Evolutionary conservation across 2,888 invertebrate species (phyloP).

Genomic region (Drosophila anceps): DNA sequence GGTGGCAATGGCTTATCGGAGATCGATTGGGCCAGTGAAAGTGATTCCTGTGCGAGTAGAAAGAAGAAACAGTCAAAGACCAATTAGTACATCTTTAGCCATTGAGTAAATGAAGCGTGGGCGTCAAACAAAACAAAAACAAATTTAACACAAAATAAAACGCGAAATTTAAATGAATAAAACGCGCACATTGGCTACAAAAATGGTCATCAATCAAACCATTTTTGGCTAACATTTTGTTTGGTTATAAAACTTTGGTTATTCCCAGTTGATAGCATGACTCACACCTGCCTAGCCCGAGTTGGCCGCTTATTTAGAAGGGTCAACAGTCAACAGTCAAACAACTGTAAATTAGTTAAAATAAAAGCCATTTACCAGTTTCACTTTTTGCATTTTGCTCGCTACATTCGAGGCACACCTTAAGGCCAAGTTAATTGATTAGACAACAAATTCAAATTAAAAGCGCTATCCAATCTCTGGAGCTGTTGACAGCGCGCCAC

Average conservation of each 20-base stretch:
- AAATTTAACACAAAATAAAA: no score
- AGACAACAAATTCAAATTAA: slow-evolving; percentile 4
- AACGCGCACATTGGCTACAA: slow-evolving; percentile 29
- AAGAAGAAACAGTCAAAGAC: neutral
- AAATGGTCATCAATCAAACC: slow-evolving; percentile 58
- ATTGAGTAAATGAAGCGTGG: neutral
- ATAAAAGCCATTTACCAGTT: slow-evolving; percentile 62
- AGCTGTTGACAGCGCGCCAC: slow-evolving; percentile 18
- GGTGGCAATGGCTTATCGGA: slow-evolving; percentile 82
- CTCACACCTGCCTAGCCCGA: slow-evolving; percentile 22
- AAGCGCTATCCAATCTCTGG: slow-evolving; percentile 35
- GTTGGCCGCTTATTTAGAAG: neutral
- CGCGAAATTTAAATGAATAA: slow-evolving; percentile 19
- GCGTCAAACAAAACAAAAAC: no score
- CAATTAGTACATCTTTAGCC: neutral
- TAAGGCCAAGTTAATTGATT: slow-evolving; percentile 39
- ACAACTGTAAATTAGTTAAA: slow-evolving; percentile 17
- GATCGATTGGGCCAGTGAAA: slow-evolving; percentile 83
- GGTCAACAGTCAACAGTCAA: slow-evolving; percentile 23
- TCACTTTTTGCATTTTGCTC: slow-evolving; percentile 66
- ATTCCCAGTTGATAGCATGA: slow-evolving; percentile 27
- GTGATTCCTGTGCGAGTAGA: slow-evolving; percentile 78
- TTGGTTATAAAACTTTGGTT: slow-evolving; percentile 20
- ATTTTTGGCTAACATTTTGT: slow-evolving; percentile 30
- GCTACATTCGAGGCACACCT: slow-evolving; percentile 13